phyloP scores from a whole-genome alignment of 2,113 vertebrate genomes.

The Phocoena phocoena region DNA sequence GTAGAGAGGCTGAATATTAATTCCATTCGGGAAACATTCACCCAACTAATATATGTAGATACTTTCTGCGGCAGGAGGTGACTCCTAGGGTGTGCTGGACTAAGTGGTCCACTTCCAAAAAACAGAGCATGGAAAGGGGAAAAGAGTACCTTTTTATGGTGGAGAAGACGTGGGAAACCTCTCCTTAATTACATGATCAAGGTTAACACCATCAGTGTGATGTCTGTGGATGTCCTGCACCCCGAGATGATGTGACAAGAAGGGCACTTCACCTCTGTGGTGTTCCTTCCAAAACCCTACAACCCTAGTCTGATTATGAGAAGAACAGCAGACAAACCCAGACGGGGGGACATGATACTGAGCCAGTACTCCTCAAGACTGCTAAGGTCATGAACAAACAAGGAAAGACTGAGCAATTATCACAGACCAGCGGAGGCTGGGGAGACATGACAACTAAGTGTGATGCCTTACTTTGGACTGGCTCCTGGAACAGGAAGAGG shows the following conservation, averaged over 20 bases:
- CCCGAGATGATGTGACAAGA: not conserved
- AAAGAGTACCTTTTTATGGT: not conserved
- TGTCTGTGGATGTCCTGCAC: not conserved
- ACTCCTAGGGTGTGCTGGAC: not conserved
- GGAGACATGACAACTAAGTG: not conserved
- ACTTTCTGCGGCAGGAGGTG: not conserved
- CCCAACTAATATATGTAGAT: not conserved
- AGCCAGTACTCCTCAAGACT: not conserved
- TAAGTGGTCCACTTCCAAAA: not conserved
- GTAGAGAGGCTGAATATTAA: conserved; percentile 16
- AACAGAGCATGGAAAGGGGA: not conserved
- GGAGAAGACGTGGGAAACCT: not conserved
- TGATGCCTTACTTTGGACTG: not conserved
- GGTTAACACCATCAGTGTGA: not conserved
- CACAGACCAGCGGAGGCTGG: not conserved
- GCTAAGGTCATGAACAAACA: not conserved
- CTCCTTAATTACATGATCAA: not conserved
- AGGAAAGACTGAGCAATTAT: not conserved
- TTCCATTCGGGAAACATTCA: not conserved
- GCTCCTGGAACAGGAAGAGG: not conserved
- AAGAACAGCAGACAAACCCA: not conserved
- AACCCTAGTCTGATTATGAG: not conserved
- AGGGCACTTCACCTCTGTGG: not conserved
- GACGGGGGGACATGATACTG: not conserved
- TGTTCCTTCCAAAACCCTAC: not conserved